A percentile compares a stretch with the other conserved stretches of the same genome.
phyloP scores from a whole-genome alignment of 2,113 vertebrate species.

The Myotis brandtii region DNA sequence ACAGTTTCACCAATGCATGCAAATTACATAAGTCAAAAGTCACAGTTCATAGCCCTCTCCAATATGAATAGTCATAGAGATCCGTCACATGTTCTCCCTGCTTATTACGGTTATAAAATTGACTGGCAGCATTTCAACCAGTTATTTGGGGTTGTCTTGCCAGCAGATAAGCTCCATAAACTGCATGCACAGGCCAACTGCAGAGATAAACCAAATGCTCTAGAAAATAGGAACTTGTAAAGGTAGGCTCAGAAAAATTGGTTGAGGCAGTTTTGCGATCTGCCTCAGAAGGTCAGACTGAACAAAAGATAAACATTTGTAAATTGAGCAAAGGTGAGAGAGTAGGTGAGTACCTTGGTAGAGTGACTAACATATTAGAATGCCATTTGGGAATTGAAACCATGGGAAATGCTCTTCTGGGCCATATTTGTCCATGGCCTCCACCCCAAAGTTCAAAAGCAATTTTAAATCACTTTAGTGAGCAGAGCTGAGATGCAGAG shows the following conservation, averaged over 20 bases:
- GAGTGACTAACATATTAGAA: neutral
- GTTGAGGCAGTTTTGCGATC: neutral
- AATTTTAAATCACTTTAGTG: slow-evolving; percentile 27
- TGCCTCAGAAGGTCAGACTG: neutral
- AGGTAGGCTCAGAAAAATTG: neutral
- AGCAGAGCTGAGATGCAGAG: neutral
- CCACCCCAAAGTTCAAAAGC: slow-evolving; percentile 20
- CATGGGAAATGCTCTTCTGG: neutral
- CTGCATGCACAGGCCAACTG: neutral
- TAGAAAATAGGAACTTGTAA: neutral
- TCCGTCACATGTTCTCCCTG: neutral
- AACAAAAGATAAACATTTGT: slow-evolving; percentile 33
- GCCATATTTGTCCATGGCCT: neutral
- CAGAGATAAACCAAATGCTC: neutral
- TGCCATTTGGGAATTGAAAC: neutral
- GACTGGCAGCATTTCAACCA: neutral
- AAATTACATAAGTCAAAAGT: neutral
- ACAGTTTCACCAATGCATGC: neutral
- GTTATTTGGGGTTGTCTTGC: neutral
- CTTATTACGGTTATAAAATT: neutral
- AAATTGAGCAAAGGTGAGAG: neutral
- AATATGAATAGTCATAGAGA: neutral
- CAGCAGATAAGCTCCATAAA: neutral
- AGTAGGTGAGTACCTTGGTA: neutral
- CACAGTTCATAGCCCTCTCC: neutral